These are phyloP conservation scores for Leptinotarsa undecemlineata DNA, from an alignment of 1,140 invertebrate species.

Conservation along the genomic window DNA sequence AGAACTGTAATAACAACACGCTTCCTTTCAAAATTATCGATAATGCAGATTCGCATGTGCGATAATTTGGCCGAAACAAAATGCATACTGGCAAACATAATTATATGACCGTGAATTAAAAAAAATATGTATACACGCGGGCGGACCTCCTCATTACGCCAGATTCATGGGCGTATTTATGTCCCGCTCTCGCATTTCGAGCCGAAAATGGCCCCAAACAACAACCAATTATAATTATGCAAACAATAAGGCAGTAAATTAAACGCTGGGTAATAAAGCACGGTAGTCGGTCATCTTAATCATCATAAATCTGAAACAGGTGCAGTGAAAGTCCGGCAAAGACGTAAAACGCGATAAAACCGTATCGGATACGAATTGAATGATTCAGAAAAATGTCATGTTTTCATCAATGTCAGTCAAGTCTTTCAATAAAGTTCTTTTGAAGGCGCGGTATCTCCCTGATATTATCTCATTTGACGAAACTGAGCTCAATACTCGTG, in stretches of 20 bases:
- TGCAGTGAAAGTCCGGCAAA: constrained; percentile 18
- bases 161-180: not conserved
- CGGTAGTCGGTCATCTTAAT: constrained; percentile 12
- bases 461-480: not conserved
- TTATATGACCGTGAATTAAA: too few relatives aligned
- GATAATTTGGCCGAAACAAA: too few relatives aligned
- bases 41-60: too few relatives aligned
- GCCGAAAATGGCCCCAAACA: not conserved
- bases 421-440: constrained; percentile 12
- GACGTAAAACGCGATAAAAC: constrained; percentile 9
- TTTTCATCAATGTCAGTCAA: constrained; percentile 18
- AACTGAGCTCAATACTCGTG: not conserved
- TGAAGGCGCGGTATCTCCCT: not conserved
- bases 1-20: too few relatives aligned
- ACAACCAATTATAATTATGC: constrained; percentile 8
- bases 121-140: not conserved
- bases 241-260: constrained; percentile 12
- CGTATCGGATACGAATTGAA: not conserved
- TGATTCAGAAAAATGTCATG: constrained; percentile 13
- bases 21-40: too few relatives aligned
- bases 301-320: constrained; percentile 23
- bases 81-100: too few relatives aligned
- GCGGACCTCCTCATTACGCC: not conserved
- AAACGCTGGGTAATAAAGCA: constrained; percentile 4
- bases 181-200: not conserved